Evolutionary conservation across 2,113 vertebrate genomes (phyloP).

Genomic region (Kryptolebias marmoratus): DNA sequence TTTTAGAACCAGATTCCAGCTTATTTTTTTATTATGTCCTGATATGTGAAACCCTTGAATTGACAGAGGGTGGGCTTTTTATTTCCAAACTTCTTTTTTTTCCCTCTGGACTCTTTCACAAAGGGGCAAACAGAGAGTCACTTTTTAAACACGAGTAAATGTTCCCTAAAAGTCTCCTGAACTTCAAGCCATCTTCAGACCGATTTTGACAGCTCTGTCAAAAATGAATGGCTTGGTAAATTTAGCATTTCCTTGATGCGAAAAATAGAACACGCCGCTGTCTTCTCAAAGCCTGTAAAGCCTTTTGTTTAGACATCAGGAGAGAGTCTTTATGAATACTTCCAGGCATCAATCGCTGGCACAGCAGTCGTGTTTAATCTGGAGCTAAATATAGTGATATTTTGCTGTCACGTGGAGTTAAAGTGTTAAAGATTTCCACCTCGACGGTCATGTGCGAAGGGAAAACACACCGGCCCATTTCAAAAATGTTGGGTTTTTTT

Average conservation of each 20-base stretch:
- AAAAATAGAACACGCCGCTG: conserved; percentile 57
- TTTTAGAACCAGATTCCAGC: too few relatives aligned
- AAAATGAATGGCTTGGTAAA: conserved; percentile 67
- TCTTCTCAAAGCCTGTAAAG: conserved; percentile 35
- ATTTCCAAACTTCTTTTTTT: too few relatives aligned
- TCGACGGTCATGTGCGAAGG: too few relatives aligned
- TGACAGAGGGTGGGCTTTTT: too few relatives aligned
- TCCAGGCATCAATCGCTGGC: conserved; percentile 1
- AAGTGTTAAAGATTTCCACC: conserved; percentile 3
- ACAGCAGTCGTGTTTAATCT: not conserved
- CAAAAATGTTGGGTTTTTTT: too few relatives aligned
- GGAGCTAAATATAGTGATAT: not conserved
- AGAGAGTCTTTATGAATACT: conserved; percentile 17
- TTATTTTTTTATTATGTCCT: too few relatives aligned
- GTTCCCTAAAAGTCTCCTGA: conserved; percentile 15
- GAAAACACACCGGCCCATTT: not conserved
- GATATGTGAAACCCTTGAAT: too few relatives aligned
- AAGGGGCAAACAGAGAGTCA: too few relatives aligned
- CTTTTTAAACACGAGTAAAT: too few relatives aligned
- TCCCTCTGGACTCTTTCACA: too few relatives aligned
- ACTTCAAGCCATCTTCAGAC: conserved; percentile 46
- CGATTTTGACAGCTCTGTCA: conserved; percentile 58
- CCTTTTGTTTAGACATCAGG: conserved; percentile 49
- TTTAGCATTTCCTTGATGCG: conserved; percentile 55
- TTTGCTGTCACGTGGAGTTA: not conserved